Conservation (phyloP, 2,797 vertebrate genomes). For the Crocodylus rhombifer region DNA sequence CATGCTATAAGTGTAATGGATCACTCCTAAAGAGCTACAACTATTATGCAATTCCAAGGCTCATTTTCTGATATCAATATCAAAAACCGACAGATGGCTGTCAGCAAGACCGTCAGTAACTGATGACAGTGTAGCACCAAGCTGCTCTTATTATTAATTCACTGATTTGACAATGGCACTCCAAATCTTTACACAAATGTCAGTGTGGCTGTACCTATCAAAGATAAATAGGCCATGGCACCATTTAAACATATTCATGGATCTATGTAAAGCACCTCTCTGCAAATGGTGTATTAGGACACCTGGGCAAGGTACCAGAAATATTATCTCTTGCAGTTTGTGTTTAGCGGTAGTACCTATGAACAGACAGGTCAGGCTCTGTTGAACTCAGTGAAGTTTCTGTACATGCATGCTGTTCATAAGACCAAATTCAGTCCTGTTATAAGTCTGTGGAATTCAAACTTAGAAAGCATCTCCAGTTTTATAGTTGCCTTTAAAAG, state of each 20-base stretch:
- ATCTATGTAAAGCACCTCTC: neutral
- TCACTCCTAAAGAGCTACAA: neutral
- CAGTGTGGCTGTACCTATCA: neutral
- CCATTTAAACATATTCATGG: accelerated
- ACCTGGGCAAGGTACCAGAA: neutral
- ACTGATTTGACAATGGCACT: constrained; percentile 16
- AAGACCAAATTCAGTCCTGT: neutral
- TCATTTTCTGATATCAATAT: neutral
- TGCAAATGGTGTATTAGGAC: neutral
- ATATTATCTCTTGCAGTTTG: neutral
- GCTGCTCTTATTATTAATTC: constrained; percentile 36
- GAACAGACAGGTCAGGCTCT: neutral
- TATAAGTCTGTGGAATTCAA: neutral
- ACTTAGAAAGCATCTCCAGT: accelerated
- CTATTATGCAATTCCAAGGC: constrained; percentile 7
- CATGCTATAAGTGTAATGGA: neutral
- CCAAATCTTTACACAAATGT: constrained; percentile 28
- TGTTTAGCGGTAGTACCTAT: neutral
- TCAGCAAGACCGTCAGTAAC: neutral
- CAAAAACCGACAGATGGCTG: constrained; percentile 16
- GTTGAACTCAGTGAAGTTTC: neutral
- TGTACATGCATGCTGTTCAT: neutral
- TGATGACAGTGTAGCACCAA: neutral
- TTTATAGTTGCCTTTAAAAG: neutral
- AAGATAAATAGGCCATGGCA: neutral